Base-by-base conservation (phyloP, 1,140 invertebrate species). In the Pogonomyrmex barbatus region DNA sequence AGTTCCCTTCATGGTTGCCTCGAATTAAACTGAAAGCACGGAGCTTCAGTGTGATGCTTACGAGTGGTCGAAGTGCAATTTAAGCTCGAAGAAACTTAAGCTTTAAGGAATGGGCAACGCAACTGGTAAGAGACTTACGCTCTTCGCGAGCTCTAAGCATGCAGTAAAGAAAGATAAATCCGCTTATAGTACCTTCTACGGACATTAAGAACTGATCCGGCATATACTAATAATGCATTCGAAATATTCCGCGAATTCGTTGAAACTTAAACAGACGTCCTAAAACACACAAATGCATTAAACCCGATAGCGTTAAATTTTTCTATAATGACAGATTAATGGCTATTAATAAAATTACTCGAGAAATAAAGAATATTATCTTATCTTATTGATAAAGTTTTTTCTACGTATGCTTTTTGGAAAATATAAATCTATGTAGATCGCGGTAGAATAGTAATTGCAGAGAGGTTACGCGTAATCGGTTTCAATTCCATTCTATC, bases 51-150 rank as follows among this genome's bases (percentile, higher is more conserved):
- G 56, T 68, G 63, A 78, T 85, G 73, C 82, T 78, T 78, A 78
- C 82, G 71, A 85, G 62, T 85, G 82, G 73, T 65, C 82, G 47
- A 86, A 86, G 63, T 81, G 75, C 84, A 79, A 86, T 86, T 86
- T 86, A 81, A 86, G 73, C 84, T 81, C 45, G 36, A 75, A 68
- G 84, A 30, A 71, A 78, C 76, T 81, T 86, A 70, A 86, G 78
- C 62, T 81, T 78, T 68, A 65, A 85, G 73, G 60, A 65, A 78
- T 47, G 56, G 47, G 82, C 60, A 65, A 85, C 75, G 75, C 76
- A 86, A 86, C 75, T 68, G 52, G 63, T 86, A 86, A 86, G 84
- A 86, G 84, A 47, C 75, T 86, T 85, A 85, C 47, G 82, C 36
- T 85, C 73, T 85, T 65, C 73, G 70, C 17, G 12, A 50, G 30